Evolutionary conservation across 2,113 vertebrate species (phyloP), one percentile per base, ranked within the genome.

Genomic region (Sturnus vulgaris): DNA sequence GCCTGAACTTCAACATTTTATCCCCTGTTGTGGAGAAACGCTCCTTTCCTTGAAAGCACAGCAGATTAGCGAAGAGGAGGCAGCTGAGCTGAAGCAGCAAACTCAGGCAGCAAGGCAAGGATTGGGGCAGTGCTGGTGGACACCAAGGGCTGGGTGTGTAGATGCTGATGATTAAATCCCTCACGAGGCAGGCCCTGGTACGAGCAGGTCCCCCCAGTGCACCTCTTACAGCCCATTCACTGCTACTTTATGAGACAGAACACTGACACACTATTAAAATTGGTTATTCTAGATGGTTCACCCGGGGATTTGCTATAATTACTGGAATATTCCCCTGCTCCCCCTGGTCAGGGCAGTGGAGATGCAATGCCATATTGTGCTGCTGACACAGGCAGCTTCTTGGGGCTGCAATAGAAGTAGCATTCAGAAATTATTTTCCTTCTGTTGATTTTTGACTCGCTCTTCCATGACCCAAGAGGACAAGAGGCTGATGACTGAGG

Each of bases 231-330:
- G 82, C 88, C 77, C 81, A 8, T 66, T 83, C 23, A 12, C 86
- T 81, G 77, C 86, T 86, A 37, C 71, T 91, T 93, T 66, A 37
- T 40, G 55, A 96, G 88, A 88, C 25, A 40, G 57, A 92, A 63
- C 72, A 94, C n/a, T 78, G 86, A 83, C 49, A 81, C 2, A 0
- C 57, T 92, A 66, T 90, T 97, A 84, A 97, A 91, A 59, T 82
- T 80, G 92, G 86, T 79, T 96, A 65, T 77, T 96, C 56, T 84
- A 86, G 59, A 91, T 88, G 47, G 84, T 68, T 94, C 93, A 96
- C 61, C 92, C 15, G 75, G 84, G 69, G 66, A 94, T 96, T 92
- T 90, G 20, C 35, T 84, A 47, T 82, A 94, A 92, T 92, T 95
- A 87, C 83, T 87, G 81, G 55, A 57, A 40, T 75, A 93, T 78